Conservation (phyloP, 1,140 invertebrate species). For the Zaprionus ghesquierei region DNA sequence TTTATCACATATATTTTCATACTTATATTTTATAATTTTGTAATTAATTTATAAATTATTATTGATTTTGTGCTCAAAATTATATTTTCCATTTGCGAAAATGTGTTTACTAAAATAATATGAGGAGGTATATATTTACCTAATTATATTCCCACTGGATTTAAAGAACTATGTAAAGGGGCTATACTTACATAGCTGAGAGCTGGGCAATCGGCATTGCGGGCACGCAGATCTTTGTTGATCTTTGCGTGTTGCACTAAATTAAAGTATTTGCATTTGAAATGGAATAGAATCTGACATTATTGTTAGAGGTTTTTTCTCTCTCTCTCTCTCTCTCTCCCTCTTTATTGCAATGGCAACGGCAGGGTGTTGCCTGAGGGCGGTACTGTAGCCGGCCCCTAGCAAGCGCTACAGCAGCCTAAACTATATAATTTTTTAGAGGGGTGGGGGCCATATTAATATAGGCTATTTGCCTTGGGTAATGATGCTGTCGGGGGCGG, state of each 20-base stretch:
- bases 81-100: neutral
- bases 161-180: neutral
- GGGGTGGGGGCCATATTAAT: neutral
- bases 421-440: neutral
- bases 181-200: neutral
- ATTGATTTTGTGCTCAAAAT: neutral
- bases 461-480: neutral
- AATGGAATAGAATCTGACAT: neutral
- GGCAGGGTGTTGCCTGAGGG: neutral
- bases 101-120: neutral
- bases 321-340: neutral
- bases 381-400: neutral
- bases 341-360: neutral
- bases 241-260: slow-evolving; percentile 23
- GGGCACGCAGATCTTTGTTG: slow-evolving; percentile 11
- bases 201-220: neutral
- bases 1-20: too few relatives aligned
- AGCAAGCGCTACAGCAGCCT: neutral
- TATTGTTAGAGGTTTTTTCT: neutral
- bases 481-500: neutral
- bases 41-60: neutral
- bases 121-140: neutral
- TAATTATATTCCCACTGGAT: neutral
- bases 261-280: neutral
- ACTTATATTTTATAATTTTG: too few relatives aligned